These are phyloP conservation scores for Protodeltote pygarga DNA, from an alignment of 2,888 invertebrate species.

Conservation along the genomic window DNA sequence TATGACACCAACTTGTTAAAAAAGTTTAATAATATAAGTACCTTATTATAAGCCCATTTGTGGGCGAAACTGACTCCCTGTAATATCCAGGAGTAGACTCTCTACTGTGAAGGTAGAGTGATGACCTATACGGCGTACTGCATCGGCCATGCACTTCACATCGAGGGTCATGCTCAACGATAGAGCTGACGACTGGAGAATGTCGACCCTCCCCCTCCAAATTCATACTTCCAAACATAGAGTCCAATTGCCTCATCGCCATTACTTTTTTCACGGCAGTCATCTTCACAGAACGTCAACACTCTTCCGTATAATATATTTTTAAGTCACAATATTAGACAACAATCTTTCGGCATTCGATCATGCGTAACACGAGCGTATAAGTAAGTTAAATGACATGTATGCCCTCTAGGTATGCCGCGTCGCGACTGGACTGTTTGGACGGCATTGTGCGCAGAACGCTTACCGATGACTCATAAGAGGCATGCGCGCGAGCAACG, in stretches of 20 bases:
- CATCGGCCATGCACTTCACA: constrained; percentile 91
- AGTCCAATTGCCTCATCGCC: constrained; percentile 91
- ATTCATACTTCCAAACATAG: constrained; percentile 90
- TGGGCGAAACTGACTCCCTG: constrained; percentile 84
- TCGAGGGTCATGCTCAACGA: constrained; percentile 87
- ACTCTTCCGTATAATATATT: constrained; percentile 46
- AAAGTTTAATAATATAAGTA: constrained; percentile 42
- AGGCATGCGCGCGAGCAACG: constrained; percentile 80
- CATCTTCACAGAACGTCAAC: constrained; percentile 65
- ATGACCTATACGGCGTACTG: constrained; percentile 77
- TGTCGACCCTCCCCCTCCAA: constrained; percentile 83
- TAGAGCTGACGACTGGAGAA: constrained; percentile 80
- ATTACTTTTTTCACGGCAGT: constrained; percentile 88
- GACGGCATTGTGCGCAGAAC: constrained; percentile 83
- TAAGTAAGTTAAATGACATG: constrained; percentile 75
- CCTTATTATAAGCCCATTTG: constrained; percentile 82
- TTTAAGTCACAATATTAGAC: constrained; percentile 63
- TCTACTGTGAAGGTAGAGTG: constrained; percentile 79
- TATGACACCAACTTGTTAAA: background rate
- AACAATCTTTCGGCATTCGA: constrained; percentile 51
- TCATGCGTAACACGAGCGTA: constrained; percentile 60
- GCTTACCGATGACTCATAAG: constrained; percentile 79
- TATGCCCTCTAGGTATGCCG: constrained; percentile 84
- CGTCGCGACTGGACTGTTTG: constrained; percentile 81
- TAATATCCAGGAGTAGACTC: constrained; percentile 86